Evolutionary conservation across 2,113 vertebrate species (phyloP).

Genomic region (Odocoileus hemionus): DNA sequence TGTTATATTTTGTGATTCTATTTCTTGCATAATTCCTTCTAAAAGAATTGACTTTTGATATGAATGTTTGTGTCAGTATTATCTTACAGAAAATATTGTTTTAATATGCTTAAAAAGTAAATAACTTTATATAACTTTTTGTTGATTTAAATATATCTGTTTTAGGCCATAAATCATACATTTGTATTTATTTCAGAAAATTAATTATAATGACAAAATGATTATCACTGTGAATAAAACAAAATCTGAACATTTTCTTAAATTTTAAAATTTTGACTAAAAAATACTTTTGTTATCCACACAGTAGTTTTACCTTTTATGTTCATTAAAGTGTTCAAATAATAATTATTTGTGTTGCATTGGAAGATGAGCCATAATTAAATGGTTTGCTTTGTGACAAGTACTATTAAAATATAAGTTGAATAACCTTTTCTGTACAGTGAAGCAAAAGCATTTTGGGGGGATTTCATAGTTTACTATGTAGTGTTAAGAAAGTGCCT

Average conservation of each 20-base stretch:
- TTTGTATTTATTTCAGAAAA: conserved; percentile 22
- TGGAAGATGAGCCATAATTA: neutral
- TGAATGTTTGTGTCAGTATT: neutral
- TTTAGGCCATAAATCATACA: neutral
- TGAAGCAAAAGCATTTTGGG: neutral
- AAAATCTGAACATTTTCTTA: conserved; percentile 2
- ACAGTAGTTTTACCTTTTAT: neutral
- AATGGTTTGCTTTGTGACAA: neutral
- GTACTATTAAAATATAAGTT: neutral
- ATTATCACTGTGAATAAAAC: neutral
- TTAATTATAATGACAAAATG: neutral
- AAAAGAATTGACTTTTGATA: neutral
- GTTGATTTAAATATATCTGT: neutral
- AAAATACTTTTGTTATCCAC: conserved; percentile 26
- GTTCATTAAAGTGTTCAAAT: neutral
- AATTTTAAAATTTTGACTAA: neutral
- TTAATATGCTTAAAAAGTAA: neutral
- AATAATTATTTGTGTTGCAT: neutral
- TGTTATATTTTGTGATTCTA: neutral
- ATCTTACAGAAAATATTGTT: neutral
- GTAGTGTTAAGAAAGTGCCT: neutral
- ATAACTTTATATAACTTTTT: neutral
- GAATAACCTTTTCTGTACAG: neutral
- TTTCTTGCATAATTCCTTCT: neutral
- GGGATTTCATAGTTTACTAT: neutral